phyloP scores from a whole-genome alignment of 2,113 vertebrate species.

The Peromyscus polionotus region DNA sequence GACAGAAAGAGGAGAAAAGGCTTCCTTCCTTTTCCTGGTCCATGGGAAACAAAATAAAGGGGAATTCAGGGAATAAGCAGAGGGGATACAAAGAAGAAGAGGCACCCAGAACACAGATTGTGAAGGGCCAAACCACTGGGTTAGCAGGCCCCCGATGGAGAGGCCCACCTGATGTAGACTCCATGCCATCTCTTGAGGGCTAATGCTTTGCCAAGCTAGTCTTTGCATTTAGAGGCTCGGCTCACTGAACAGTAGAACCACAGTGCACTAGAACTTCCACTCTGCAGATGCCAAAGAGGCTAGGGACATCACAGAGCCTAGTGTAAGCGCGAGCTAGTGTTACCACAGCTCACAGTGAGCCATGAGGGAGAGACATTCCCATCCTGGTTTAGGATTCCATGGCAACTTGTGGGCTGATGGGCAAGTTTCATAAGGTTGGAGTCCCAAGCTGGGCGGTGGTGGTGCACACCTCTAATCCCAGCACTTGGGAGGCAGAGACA shows the following conservation, averaged over 20 bases:
- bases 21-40: neutral
- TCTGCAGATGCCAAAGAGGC: neutral
- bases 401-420: neutral
- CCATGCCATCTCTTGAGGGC: neutral
- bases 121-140: neutral
- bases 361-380: neutral
- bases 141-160: neutral
- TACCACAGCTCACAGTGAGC: no score
- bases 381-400: neutral
- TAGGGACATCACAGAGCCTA: neutral
- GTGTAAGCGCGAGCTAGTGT: neutral
- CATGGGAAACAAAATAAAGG: neutral
- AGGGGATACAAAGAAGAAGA: neutral
- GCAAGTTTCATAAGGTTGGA: neutral
- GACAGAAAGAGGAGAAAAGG: neutral
- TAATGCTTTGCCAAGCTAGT: neutral
- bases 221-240: neutral
- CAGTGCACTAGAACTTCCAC: neutral
- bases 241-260: neutral
- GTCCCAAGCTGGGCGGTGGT: no score
- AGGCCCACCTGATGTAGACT: neutral
- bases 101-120: neutral
- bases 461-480: no score
- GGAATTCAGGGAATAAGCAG: neutral
- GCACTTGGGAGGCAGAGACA: no score